Conservation (phyloP, 1,140 invertebrate genomes). For the Bombus vancouverensis region DNA sequence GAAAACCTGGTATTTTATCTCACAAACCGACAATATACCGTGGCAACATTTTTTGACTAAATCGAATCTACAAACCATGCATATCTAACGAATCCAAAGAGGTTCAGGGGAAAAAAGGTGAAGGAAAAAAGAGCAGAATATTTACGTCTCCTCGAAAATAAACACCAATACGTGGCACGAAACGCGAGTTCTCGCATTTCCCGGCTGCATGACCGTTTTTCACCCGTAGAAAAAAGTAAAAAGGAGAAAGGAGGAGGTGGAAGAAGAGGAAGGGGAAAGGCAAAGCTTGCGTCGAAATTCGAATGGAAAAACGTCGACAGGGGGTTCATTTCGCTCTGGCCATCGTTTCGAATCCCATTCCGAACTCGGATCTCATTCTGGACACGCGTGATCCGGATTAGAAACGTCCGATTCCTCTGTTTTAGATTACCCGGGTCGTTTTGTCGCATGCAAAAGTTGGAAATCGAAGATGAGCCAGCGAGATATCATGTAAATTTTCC, state of each 20-base stretch:
- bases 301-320: constrained; percentile 42
- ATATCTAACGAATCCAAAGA: background rate
- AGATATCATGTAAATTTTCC: constrained; percentile 7
- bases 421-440: constrained; percentile 17
- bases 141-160: constrained; percentile 44
- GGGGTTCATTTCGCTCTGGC: constrained; percentile 26
- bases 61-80: constrained; percentile 1
- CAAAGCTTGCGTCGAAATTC: constrained; percentile 29
- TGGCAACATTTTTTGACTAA: background rate
- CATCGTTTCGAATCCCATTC: constrained; percentile 37
- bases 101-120: too few relatives aligned
- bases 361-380: constrained; percentile 42
- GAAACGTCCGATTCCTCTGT: constrained; percentile 27
- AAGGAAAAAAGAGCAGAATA: constrained; percentile 2
- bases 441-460: constrained; percentile 14
- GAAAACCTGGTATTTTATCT: background rate
- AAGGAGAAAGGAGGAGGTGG: background rate
- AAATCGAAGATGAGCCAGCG: constrained; percentile 23
- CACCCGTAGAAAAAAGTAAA: background rate
- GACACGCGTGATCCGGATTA: constrained; percentile 51
- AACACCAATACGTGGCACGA: constrained; percentile 29
- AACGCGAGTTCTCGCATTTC: constrained; percentile 35
- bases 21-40: background rate
- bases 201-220: constrained; percentile 1
- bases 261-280: background rate